A percentile compares a stretch with the other conserved stretches of the same genome.
These are phyloP conservation scores for Falcunculus frontatus DNA, from an alignment of 2,113 vertebrate species.

Conservation along the genomic window DNA sequence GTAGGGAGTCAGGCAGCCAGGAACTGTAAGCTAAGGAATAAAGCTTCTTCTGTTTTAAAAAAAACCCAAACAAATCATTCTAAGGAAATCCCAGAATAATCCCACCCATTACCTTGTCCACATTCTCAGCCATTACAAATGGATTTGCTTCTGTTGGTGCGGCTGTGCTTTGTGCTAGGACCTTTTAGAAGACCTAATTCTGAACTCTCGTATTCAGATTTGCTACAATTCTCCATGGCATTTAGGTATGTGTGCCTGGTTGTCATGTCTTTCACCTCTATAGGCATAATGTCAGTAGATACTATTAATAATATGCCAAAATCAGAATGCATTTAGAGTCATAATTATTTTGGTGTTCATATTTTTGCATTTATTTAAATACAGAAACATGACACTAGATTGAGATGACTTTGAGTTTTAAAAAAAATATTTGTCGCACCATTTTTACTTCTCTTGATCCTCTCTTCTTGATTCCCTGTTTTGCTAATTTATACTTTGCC, in stretches of 20 bases:
- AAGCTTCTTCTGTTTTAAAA: background rate
- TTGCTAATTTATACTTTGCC: background rate
- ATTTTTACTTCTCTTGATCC: background rate
- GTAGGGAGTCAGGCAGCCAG: background rate
- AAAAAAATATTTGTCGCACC: background rate
- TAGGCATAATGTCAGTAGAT: background rate
- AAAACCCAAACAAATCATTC: background rate
- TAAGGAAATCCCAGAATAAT: background rate
- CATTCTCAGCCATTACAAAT: background rate
- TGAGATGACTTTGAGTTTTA: background rate
- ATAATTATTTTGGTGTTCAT: background rate
- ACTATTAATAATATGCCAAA: background rate
- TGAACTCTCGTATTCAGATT: background rate
- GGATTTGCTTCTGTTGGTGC: background rate
- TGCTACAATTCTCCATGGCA: background rate
- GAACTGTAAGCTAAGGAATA: background rate
- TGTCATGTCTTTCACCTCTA: background rate
- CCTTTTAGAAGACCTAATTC: background rate
- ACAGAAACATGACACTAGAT: background rate
- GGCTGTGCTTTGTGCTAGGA: background rate
- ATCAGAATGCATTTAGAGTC: background rate
- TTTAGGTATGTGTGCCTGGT: background rate
- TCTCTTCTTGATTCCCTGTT: background rate
- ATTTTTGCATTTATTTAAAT: background rate
- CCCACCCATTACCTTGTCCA: background rate